Conservation (phyloP, 2,888 invertebrate genomes). For the Meta bourneti region DNA sequence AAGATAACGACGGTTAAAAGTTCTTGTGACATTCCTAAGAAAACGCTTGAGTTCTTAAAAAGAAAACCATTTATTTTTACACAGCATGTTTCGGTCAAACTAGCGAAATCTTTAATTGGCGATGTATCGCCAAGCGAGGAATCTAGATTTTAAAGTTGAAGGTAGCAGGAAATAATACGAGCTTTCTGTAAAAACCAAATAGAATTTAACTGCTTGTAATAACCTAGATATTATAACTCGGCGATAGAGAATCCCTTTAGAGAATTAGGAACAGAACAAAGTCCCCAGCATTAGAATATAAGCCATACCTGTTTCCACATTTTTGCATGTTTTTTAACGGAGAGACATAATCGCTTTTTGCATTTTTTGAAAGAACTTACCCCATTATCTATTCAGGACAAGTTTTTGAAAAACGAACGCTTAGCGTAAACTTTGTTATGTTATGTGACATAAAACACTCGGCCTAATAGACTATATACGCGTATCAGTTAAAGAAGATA, state of each 20-base stretch:
- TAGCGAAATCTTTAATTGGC: slow-evolving; percentile 9
- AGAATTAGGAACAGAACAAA: slow-evolving; percentile 65
- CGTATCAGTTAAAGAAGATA: slow-evolving; percentile 51
- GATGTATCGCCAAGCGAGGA: slow-evolving; percentile 52
- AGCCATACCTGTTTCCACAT: slow-evolving; percentile 61
- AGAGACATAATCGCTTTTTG: slow-evolving; percentile 70
- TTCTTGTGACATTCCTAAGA: too few relatives aligned
- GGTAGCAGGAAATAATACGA: slow-evolving; percentile 15
- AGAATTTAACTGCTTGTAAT: slow-evolving; percentile 68
- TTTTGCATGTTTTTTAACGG: slow-evolving; percentile 43
- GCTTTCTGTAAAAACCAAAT: slow-evolving; percentile 45
- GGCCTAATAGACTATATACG: slow-evolving; percentile 54
- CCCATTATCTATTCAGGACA: slow-evolving; percentile 72
- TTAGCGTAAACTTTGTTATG: slow-evolving; percentile 72
- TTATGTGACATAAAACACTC: slow-evolving; percentile 65
- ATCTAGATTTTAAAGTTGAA: neutral
- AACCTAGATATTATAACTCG: slow-evolving; percentile 27
- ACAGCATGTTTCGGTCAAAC: too few relatives aligned
- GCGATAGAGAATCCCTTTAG: slow-evolving; percentile 70
- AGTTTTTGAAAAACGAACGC: slow-evolving; percentile 64
- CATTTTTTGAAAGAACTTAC: slow-evolving; percentile 63
- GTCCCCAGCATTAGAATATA: slow-evolving; percentile 60
- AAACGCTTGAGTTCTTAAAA: too few relatives aligned
- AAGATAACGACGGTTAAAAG: too few relatives aligned
- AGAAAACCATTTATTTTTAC: too few relatives aligned